These are phyloP conservation scores for Eumaeus atala DNA, from an alignment of 1,140 invertebrate genomes.

Conservation along the genomic window DNA sequence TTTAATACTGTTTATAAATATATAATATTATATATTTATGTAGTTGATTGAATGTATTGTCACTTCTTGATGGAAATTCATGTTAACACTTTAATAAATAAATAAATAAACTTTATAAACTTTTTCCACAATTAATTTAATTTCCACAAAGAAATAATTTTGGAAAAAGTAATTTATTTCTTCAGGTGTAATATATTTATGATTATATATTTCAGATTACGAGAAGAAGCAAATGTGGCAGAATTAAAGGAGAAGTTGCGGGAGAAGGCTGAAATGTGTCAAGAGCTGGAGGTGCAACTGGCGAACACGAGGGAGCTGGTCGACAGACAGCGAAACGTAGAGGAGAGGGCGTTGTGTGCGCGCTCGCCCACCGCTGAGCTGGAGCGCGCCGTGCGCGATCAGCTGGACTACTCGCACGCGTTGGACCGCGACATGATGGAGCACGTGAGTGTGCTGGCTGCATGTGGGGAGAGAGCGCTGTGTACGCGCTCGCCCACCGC, in stretches of 20 bases:
- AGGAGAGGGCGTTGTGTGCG: constrained; percentile 19
- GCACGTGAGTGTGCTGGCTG: constrained; percentile 30
- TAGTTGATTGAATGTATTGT: no score
- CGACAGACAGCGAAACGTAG: constrained; percentile 27
- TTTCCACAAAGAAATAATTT: no score
- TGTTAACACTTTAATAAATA: no score
- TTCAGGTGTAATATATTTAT: not conserved
- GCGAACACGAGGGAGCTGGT: constrained; percentile 47
- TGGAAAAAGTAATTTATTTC: not conserved
- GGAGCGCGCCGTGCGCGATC: constrained; percentile 51
- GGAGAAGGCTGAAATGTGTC: constrained; percentile 50
- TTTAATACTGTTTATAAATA: no score
- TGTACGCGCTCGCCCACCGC: no score
- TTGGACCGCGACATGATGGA: constrained; percentile 60
- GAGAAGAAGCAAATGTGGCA: constrained; percentile 47
- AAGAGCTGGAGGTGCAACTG: constrained; percentile 50
- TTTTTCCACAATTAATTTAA: no score
- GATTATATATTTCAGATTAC: constrained; percentile 30
- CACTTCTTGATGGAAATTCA: no score
- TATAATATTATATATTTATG: no score
- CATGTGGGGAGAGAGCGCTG: no score
- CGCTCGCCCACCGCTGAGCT: constrained; percentile 60
- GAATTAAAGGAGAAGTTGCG: constrained; percentile 50
- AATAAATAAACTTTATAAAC: no score
- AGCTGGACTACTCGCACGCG: constrained; percentile 55